A percentile compares a stretch with the other conserved stretches of the same genome.
phyloP scores from a whole-genome alignment of 1,140 invertebrate species.

The Pemphigus obesinymphae region DNA sequence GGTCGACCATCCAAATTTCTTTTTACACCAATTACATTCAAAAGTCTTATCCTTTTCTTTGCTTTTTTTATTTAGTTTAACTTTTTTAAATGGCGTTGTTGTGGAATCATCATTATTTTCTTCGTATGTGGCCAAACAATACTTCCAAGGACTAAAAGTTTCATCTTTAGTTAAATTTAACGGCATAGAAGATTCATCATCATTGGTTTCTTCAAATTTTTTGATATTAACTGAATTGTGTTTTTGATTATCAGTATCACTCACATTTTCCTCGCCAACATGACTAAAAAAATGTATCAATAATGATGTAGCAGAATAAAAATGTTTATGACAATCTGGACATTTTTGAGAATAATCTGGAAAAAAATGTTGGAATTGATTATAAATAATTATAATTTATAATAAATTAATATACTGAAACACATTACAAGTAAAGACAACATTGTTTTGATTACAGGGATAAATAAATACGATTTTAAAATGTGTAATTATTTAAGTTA shows the following conservation, averaged over 20 bases:
- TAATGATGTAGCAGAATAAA: slow-evolving; percentile 48
- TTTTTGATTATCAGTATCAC: neutral
- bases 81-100: neutral
- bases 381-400: neutral
- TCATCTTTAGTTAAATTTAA: slow-evolving; percentile 37
- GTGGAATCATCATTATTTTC: slow-evolving; percentile 42
- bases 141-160: slow-evolving; percentile 48
- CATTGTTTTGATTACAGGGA: too few species aligned
- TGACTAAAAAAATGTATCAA: slow-evolving; percentile 49
- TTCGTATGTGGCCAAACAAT: slow-evolving; percentile 48
- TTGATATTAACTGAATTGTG: neutral
- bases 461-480: too few species aligned
- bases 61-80: neutral
- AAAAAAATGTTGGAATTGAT: slow-evolving; percentile 25
- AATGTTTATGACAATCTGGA: slow-evolving; percentile 47
- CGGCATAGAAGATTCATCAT: neutral
- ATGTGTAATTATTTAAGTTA: too few species aligned
- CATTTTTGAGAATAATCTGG: slow-evolving; percentile 47
- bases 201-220: neutral
- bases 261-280: slow-evolving; percentile 13
- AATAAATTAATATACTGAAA: neutral
- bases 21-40: slow-evolving; percentile 48
- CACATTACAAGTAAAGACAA: too few species aligned
- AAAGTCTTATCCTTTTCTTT: slow-evolving; percentile 46
- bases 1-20: slow-evolving; percentile 51